These are phyloP conservation scores for Psix sp. DNA, from an alignment of 1,140 invertebrate genomes.

Conservation along the genomic window DNA sequence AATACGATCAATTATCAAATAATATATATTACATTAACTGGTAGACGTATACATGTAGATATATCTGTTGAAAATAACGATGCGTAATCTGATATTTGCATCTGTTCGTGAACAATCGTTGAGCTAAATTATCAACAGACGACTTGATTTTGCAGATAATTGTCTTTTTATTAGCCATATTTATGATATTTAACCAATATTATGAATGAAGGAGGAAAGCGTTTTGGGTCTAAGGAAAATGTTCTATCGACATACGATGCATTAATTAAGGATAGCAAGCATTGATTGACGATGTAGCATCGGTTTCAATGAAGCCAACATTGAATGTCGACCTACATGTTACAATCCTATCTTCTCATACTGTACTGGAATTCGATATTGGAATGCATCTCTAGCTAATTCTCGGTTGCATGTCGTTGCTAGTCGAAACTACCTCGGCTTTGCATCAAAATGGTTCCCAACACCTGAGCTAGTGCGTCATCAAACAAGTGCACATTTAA, in stretches of 20 bases:
- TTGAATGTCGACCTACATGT: constrained; percentile 36
- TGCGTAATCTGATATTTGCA: too few relatives aligned
- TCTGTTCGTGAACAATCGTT: too few relatives aligned
- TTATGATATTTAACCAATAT: too few relatives aligned
- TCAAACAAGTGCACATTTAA: constrained; percentile 26
- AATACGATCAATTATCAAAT: too few relatives aligned
- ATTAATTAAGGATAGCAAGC: constrained; percentile 44
- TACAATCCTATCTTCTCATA: constrained; percentile 50
- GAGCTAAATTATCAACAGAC: too few relatives aligned
- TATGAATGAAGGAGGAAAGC: too few relatives aligned
- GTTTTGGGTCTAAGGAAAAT: constrained; percentile 25
- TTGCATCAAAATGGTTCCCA: constrained; percentile 54
- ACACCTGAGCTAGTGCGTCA: constrained; percentile 23
- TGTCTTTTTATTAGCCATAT: too few relatives aligned
- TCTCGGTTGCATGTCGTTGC: constrained; percentile 45
- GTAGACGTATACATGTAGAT: too few relatives aligned
- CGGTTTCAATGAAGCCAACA: constrained; percentile 45
- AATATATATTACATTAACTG: too few relatives aligned
- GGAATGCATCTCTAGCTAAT: constrained; percentile 53
- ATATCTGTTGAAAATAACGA: too few relatives aligned
- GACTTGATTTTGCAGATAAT: too few relatives aligned
- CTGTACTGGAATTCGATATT: constrained; percentile 44
- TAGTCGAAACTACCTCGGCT: constrained; percentile 32
- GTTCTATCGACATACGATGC: constrained; percentile 13
- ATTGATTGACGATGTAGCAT: constrained; percentile 52